Conservation (phyloP, 2,113 vertebrate species). For the Xyliphius kryptos region DNA sequence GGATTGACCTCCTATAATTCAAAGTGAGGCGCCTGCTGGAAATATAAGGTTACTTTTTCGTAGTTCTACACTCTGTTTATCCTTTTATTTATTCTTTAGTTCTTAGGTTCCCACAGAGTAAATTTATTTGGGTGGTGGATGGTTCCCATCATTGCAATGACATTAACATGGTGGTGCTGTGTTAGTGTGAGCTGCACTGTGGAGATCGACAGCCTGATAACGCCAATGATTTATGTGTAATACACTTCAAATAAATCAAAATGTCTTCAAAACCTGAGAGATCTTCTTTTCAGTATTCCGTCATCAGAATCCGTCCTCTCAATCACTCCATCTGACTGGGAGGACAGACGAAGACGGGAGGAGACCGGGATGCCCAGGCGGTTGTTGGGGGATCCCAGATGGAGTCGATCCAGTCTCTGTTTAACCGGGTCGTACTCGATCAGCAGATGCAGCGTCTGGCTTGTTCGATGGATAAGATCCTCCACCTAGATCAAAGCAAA, state of each 20-base stretch:
- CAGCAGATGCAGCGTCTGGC: conserved; percentile 85
- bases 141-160: no score
- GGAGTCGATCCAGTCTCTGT: conserved; percentile 76
- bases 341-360: conserved; percentile 67
- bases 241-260: not conserved
- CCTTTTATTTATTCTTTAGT: no score
- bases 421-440: conserved; percentile 90
- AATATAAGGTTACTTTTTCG: no score
- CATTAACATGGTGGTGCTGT: no score
- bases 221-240: no score
- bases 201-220: no score
- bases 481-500: conserved; percentile 71
- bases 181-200: no score
- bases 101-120: no score
- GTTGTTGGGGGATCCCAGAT: conserved; percentile 62
- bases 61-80: no score
- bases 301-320: conserved; percentile 78
- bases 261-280: conserved; percentile 72
- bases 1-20: no score
- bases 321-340: conserved; percentile 65
- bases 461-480: conserved; percentile 80
- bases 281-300: conserved; percentile 72
- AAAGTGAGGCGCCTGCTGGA: no score
- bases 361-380: conserved; percentile 61
- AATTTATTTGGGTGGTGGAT: no score